Evolutionary conservation across 2,797 vertebrate species (phyloP), one percentile per base, ranked within the genome.

Genomic region (Thripadectes ignobilis): DNA sequence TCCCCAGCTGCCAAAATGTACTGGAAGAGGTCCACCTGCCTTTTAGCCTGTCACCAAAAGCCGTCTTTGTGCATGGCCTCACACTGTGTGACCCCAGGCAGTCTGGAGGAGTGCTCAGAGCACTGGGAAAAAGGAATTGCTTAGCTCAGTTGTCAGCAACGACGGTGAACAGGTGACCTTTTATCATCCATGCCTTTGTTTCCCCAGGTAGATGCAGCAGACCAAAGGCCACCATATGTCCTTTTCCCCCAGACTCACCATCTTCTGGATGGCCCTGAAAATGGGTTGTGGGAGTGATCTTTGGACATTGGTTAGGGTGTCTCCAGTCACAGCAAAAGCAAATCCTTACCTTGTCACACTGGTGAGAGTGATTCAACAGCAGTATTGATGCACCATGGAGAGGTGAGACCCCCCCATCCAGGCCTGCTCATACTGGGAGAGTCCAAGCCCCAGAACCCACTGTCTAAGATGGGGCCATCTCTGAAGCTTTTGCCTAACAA

Each of bases 1-100:
- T 49, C 81, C 43, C 71, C 90, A 95, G 88, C 58, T 81, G 88
- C 76, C 49, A 80, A 93, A 92, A 66, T 5, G 27, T 24, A 27
- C 62, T 90, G 72, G 73, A 88, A 78, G 80, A 86, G n/a, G 43
- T 88, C 86, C 11, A 6, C 71, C 74, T 30, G 14, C n/a, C 69
- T 36, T 23, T 15, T 2, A 85, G 43, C 24, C 85, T 83, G 87
- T 88, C 87, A 77, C 82, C 76, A 92, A 85, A 85, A 76, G 30
- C 81, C 1, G 0, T 41, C 51, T 24, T 59, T 89, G 65, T 88
- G 58, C 14, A 2, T 46, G 36, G 32, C 34, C 49, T 52, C 48
- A 19, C 17, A 26, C 86, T 73, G 7, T 30, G 41, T 85, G 74
- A 91, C 55, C 59, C 36, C 77, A 82, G 54, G 46, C 65, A 77